Conservation (phyloP, 2,113 vertebrate genomes). For the Tautogolabrus adspersus region DNA sequence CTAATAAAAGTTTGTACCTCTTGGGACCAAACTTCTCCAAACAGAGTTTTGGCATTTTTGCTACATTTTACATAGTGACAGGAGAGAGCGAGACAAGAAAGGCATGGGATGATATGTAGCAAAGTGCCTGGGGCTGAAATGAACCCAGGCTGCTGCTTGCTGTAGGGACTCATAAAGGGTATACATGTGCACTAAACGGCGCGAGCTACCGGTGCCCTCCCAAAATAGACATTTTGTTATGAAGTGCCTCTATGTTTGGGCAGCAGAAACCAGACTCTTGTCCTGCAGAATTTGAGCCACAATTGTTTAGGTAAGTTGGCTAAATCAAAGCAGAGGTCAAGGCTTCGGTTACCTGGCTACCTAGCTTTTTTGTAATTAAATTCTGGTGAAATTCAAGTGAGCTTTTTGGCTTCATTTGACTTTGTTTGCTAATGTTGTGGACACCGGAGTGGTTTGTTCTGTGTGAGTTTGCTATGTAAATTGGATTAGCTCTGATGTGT, state of each 20-base stretch:
- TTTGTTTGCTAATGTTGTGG: not conserved
- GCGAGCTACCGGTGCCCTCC: not conserved
- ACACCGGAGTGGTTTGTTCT: constrained; percentile 8
- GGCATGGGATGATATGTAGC: not conserved
- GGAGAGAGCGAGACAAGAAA: not conserved
- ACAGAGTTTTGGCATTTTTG: not conserved
- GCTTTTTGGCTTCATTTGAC: not conserved
- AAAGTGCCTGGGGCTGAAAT: not conserved
- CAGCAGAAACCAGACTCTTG: not conserved
- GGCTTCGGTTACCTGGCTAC: not conserved
- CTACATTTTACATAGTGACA: not conserved
- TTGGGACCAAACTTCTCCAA: not conserved
- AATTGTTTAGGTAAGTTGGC: not conserved
- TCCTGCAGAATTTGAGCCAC: not conserved
- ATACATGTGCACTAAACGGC: not conserved
- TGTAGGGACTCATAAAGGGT: not conserved
- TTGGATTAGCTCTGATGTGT: not conserved
- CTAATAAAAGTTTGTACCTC: not conserved
- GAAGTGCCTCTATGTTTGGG: not conserved
- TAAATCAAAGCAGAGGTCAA: not conserved
- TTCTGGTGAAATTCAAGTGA: not conserved
- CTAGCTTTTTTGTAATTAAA: constrained; percentile 8
- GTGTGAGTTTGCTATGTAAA: constrained; percentile 26
- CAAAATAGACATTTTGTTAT: not conserved
- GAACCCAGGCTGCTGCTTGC: not conserved